Evolutionary conservation across 2,113 vertebrate genomes (phyloP).

Genomic region (Cichladusa arquata): DNA sequence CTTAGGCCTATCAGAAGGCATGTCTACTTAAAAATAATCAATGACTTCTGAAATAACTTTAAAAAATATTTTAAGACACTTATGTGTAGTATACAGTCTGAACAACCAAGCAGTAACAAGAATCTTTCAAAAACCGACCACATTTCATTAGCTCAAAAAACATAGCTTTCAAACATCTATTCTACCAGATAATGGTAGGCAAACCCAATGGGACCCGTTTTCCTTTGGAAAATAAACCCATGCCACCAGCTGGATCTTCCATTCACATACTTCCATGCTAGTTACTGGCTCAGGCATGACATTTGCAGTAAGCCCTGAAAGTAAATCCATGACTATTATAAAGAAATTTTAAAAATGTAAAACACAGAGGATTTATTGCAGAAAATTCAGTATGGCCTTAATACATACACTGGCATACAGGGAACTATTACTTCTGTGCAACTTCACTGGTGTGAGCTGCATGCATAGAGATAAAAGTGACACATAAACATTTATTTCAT

Average conservation of each 20-base stretch:
- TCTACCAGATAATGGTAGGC: background rate
- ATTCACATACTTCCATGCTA: background rate
- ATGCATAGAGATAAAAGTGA: background rate
- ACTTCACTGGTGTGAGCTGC: background rate
- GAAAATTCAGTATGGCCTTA: background rate
- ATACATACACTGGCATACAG: background rate
- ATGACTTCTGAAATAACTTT: background rate
- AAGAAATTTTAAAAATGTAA: background rate
- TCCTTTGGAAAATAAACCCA: background rate
- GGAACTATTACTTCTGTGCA: background rate
- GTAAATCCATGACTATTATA: background rate
- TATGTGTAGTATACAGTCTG: background rate
- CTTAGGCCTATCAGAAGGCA: background rate
- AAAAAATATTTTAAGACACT: background rate
- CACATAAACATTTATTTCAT: background rate
- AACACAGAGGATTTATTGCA: background rate
- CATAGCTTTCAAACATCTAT: background rate
- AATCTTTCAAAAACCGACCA: accelerated
- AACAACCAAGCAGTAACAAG: background rate
- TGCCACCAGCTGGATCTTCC: background rate
- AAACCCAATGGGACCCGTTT: background rate
- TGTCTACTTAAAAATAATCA: background rate
- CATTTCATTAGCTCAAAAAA: background rate
- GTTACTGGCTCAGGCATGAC: background rate
- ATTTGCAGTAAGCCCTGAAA: background rate